Base-by-base conservation (phyloP, 2,797 vertebrate genomes). In the Neoniphon sammara region DNA sequence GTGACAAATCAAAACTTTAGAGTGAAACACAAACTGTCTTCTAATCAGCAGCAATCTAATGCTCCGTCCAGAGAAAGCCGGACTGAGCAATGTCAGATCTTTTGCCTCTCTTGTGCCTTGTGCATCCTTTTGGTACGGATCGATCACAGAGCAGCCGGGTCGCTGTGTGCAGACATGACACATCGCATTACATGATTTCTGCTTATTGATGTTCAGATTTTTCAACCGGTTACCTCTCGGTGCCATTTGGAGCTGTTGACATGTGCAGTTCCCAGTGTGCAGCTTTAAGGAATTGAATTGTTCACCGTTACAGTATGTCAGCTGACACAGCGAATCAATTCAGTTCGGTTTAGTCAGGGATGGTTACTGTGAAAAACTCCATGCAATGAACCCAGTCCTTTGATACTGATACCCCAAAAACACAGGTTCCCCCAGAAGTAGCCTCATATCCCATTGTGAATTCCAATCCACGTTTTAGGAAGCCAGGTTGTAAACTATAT, bases 401-500 rank as follows among this genome's bases (percentile, higher is more conserved):
- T 47, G 58, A 44, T 62, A 30, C 64, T 60, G 72, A 77, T 63
- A 57, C 66, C 31, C 60, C 34, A 1, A 20, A 78, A 55, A 75
- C 2, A 47, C 63, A 47, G 39, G 52, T 52, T 59, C 74, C 68
- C 62, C 55, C 76, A 73, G 30, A 76, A 69, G 27, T 56, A 59
- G 70, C 18, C 42, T 15, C 30, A 25, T 8, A 14, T 74, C 52
- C 59, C 34, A 36, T 78, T 76, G 69, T 80, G 52, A 57, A 62
- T 76, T 56, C 64, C 64, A 59, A 52, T 50, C 63, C 59, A 73
- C 63, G 70, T 66, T 73, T 81, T 72, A 61, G 44, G 63, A 66
- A 82, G 77, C 11, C 76, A 66, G 73, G 79, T 74, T 6, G 52
- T 80, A 76, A 90, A 89, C 73, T 78, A 74, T 68, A 83, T 70